A percentile compares a stretch with the other conserved stretches of the same genome.
phyloP scores from a whole-genome alignment of 2,797 vertebrate genomes.

The Aphelocoma californica region DNA sequence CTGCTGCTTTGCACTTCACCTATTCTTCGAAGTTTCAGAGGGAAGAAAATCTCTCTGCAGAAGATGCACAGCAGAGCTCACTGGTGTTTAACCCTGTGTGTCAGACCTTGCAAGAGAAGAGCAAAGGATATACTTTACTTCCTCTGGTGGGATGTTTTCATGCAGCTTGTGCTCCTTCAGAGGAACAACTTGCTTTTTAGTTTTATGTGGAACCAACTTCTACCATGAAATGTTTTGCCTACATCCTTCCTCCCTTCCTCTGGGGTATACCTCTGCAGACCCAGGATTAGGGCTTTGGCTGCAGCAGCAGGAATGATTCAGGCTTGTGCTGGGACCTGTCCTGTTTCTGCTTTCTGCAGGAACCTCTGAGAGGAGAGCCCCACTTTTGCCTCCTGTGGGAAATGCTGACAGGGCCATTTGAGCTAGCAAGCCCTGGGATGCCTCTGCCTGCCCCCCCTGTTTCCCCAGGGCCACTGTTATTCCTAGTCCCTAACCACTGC shows the following conservation, averaged over 20 bases:
- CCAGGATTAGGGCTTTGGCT: not conserved
- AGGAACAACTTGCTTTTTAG: not conserved
- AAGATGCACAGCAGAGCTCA: accelerated
- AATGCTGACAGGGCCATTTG: accelerated
- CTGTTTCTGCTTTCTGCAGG: not conserved
- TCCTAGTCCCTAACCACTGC: not conserved
- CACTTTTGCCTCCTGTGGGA: not conserved
- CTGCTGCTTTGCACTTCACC: not conserved
- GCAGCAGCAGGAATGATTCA: not conserved
- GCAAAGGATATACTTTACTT: not conserved
- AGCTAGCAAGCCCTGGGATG: not conserved
- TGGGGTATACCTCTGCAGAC: not conserved
- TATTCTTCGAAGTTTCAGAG: not conserved
- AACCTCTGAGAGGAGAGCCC: not conserved
- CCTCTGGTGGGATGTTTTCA: not conserved
- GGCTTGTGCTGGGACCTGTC: not conserved
- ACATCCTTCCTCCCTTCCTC: not conserved
- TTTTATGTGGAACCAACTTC: not conserved
- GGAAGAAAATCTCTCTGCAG: not conserved
- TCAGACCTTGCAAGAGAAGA: not conserved
- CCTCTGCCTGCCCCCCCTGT: not conserved
- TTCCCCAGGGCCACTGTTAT: not conserved
- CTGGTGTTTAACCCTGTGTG: not conserved
- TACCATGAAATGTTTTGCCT: not conserved
- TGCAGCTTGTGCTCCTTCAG: not conserved